phyloP scores from a whole-genome alignment of 1,140 invertebrate species.

The Cecropterus lyciades region DNA sequence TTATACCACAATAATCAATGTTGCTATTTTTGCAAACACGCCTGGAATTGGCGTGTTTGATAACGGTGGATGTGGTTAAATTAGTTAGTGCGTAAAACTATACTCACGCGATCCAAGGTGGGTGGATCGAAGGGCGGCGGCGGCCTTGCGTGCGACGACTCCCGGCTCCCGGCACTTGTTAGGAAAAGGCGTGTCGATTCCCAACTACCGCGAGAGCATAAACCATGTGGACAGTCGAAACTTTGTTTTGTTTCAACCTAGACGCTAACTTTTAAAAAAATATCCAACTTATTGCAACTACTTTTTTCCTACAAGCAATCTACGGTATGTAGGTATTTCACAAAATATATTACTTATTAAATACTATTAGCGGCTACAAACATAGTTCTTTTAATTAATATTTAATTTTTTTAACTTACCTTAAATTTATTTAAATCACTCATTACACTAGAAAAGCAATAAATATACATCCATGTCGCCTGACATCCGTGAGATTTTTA shows the following conservation, averaged over 20 bases:
- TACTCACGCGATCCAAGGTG: constrained; percentile 80
- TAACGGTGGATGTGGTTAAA: constrained; percentile 45
- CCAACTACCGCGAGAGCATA: constrained; percentile 67
- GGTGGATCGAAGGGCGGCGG: constrained; percentile 83
- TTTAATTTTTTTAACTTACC: too few relatives aligned
- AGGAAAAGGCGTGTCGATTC: constrained; percentile 83
- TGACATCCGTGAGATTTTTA: too few relatives aligned
- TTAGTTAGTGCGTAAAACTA: constrained; percentile 72
- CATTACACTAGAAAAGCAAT: too few relatives aligned
- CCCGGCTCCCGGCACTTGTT: constrained; percentile 83
- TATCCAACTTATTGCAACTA: constrained; percentile 1
- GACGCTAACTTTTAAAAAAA: not conserved
- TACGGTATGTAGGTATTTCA: too few relatives aligned
- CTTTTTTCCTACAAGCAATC: too few relatives aligned
- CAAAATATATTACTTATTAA: too few relatives aligned
- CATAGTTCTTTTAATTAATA: too few relatives aligned
- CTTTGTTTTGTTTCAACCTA: constrained; percentile 39
- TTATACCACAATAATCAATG: constrained; percentile 2
- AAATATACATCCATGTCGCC: too few relatives aligned
- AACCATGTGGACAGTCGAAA: constrained; percentile 48
- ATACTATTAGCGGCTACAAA: too few relatives aligned
- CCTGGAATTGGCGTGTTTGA: constrained; percentile 42
- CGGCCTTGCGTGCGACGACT: constrained; percentile 80
- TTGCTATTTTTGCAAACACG: constrained; percentile 34
- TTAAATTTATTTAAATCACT: too few relatives aligned